These are phyloP conservation scores for Drosophila colorata DNA, from an alignment of 2,888 invertebrate genomes.

Conservation along the genomic window DNA sequence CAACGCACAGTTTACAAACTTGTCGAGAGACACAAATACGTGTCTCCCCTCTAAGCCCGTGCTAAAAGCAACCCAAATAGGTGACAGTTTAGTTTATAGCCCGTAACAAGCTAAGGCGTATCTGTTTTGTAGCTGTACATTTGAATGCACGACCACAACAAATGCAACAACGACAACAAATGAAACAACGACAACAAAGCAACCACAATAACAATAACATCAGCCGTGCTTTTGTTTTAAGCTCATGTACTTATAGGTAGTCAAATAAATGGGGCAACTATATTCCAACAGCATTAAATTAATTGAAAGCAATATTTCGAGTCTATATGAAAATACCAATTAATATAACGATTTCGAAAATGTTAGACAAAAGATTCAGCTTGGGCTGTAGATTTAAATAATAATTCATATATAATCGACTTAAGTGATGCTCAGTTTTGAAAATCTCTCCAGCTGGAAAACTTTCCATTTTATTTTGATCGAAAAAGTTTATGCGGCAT, in stretches of 20 bases:
- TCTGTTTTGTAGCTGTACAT: conserved; percentile 42
- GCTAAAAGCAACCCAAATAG: conserved; percentile 24
- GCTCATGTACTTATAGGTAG: conserved; percentile 22
- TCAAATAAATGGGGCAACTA: conserved; percentile 6
- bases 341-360: no score
- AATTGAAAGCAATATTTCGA: background rate
- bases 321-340: no score
- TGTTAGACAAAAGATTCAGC: no score
- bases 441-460: no score
- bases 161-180: conserved; percentile 8
- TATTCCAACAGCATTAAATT: conserved; percentile 1
- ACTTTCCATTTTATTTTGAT: no score
- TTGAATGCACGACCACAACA: conserved; percentile 37
- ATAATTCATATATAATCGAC: no score
- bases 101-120: conserved; percentile 50
- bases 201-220: conserved; percentile 12
- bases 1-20: conserved; percentile 30
- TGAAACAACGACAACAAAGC: conserved; percentile 1
- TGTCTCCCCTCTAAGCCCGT: background rate
- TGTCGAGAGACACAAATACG: conserved; percentile 58
- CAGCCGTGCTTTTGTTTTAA: conserved; percentile 37
- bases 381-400: no score
- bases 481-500: no score
- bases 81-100: conserved; percentile 73
- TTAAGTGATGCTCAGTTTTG: no score